phyloP scores from a whole-genome alignment of 2,113 vertebrate genomes.

The Glaucomys volans region DNA sequence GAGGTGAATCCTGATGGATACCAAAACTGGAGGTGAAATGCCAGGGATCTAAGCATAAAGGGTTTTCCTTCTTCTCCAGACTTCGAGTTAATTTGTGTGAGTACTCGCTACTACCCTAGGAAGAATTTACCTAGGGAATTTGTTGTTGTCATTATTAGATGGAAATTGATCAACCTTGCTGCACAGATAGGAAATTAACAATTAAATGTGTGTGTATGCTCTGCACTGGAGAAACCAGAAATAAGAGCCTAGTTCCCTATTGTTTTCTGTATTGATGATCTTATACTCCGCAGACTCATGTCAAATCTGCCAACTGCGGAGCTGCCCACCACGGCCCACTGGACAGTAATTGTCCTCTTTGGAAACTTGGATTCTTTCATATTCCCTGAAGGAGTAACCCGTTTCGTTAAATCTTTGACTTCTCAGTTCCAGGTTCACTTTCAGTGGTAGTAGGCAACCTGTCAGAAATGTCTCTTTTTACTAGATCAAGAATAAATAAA shows the following conservation, averaged over 20 bases:
- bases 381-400: slow-evolving; percentile 14
- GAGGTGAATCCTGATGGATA: neutral
- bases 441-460: slow-evolving; percentile 12
- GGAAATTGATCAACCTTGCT: neutral
- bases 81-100: neutral
- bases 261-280: slow-evolving; percentile 4
- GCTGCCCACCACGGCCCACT: slow-evolving; percentile 14
- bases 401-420: slow-evolving; percentile 68
- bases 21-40: neutral
- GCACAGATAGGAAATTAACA: neutral
- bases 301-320: neutral
- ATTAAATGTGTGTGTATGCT: neutral
- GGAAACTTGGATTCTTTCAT: slow-evolving; percentile 55
- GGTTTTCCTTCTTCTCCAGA: neutral
- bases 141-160: neutral
- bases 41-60: neutral
- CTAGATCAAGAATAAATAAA: slow-evolving; percentile 65
- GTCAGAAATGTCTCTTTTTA: slow-evolving; percentile 57
- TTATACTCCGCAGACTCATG: neutral
- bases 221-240: neutral
- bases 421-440: slow-evolving; percentile 41
- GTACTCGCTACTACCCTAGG: neutral
- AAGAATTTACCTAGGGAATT: neutral
- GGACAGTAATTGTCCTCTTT: slow-evolving; percentile 14
- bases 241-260: neutral